Evolutionary conservation across 2,797 vertebrate genomes (phyloP).

Genomic region (Myotis planiceps): DNA sequence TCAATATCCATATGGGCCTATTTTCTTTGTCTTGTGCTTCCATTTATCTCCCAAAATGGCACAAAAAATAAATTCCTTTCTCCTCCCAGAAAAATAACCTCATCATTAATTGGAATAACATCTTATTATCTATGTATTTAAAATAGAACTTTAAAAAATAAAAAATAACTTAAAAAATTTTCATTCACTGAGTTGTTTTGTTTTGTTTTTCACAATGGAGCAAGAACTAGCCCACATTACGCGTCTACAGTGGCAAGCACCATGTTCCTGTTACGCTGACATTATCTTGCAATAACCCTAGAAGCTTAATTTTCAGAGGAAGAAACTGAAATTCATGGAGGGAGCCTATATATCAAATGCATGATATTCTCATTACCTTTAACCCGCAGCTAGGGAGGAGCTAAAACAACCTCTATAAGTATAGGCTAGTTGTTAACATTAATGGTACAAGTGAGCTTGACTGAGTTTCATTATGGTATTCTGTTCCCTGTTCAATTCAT

Average conservation of each 20-base stretch:
- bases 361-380: not conserved
- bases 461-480: not conserved
- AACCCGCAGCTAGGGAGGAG: not conserved
- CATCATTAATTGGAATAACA: not conserved
- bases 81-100: not conserved
- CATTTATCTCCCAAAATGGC: not conserved
- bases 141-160: not conserved
- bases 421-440: not conserved
- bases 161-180: not conserved
- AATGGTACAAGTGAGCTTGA: not conserved
- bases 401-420: not conserved
- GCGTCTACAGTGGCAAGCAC: not conserved
- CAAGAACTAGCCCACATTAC: not conserved
- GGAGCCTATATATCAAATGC: not conserved
- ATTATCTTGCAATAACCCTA: not conserved
- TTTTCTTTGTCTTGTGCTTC: not conserved
- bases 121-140: not conserved
- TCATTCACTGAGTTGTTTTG: not conserved
- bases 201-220: not conserved
- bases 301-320: not conserved
- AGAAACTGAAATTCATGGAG: not conserved
- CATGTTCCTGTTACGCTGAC: not conserved
- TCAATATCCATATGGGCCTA: not conserved
- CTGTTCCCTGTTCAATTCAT: not conserved
- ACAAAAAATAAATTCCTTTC: not conserved